Conservation (phyloP, 2,888 invertebrate genomes). For the Falcaria lacertinaria region DNA sequence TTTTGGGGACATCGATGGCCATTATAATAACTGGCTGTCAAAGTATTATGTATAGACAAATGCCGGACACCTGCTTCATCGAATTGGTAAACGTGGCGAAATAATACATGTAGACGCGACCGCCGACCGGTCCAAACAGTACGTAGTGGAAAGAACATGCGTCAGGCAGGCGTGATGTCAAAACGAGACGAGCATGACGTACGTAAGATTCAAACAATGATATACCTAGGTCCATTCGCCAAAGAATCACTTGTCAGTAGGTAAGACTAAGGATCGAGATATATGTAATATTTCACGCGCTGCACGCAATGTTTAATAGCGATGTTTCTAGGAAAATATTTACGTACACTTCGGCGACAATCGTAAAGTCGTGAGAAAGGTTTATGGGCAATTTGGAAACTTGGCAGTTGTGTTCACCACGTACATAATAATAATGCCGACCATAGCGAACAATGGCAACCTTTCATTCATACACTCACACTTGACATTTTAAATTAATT, state of each 20-base stretch:
- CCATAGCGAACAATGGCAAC: background rate
- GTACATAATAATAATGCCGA: background rate
- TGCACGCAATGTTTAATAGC: background rate
- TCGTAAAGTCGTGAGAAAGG: background rate
- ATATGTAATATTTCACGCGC: background rate
- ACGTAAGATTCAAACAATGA: background rate
- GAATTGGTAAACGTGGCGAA: constrained; percentile 24
- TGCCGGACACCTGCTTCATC: constrained; percentile 23
- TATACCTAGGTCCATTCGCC: background rate
- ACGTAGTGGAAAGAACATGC: background rate
- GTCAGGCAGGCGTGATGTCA: background rate
- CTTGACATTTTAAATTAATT: background rate
- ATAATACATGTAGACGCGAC: constrained; percentile 14
- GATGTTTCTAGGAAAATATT: background rate
- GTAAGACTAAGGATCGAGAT: background rate
- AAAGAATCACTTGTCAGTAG: background rate
- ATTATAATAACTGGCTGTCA: constrained; percentile 11
- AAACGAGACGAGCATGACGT: background rate
- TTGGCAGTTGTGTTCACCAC: background rate
- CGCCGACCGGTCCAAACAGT: constrained; percentile 16
- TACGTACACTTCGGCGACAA: background rate
- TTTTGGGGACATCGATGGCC: background rate
- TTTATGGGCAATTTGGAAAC: background rate
- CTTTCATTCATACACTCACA: background rate
- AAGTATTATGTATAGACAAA: constrained; percentile 14